These are phyloP conservation scores for Festucalex cinctus DNA, from an alignment of 2,113 vertebrate genomes.

Conservation along the genomic window DNA sequence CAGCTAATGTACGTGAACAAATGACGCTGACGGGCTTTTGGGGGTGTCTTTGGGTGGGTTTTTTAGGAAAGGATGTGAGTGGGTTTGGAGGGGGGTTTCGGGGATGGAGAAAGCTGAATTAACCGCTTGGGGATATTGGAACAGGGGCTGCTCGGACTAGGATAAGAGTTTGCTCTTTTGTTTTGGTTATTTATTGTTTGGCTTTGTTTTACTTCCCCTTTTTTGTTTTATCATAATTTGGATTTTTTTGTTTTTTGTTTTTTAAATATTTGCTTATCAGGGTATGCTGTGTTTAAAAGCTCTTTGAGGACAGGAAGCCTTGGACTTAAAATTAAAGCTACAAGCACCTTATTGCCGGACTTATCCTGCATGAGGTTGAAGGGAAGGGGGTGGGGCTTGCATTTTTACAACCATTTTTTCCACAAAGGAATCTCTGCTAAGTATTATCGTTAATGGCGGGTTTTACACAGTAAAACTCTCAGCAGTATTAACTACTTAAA, in stretches of 20 bases:
- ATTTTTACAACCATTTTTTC: conserved; percentile 46
- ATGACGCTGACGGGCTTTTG: conserved; percentile 66
- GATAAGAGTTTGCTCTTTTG: conserved; percentile 48
- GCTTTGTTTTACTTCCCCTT: conserved; percentile 50
- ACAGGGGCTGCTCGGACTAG: conserved; percentile 53
- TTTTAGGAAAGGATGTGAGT: conserved; percentile 29
- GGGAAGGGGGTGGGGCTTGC: conserved; percentile 41
- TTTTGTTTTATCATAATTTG: conserved; percentile 51
- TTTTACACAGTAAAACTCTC: conserved; percentile 36
- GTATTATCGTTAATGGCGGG: conserved; percentile 45
- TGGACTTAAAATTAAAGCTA: conserved; percentile 71
- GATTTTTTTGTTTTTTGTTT: conserved; percentile 17
- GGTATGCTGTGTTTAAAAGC: conserved; percentile 65
- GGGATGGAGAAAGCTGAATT: conserved; percentile 36
- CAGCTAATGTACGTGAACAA: conserved; percentile 81
- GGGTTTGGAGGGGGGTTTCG: conserved; percentile 23
- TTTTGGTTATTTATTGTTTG: conserved; percentile 62
- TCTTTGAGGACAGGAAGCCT: conserved; percentile 45
- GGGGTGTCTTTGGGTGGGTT: conserved; percentile 61
- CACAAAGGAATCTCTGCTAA: conserved; percentile 30
- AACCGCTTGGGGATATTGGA: conserved; percentile 43
- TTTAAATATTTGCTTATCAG: conserved; percentile 58
- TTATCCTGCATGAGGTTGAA: conserved; percentile 61
- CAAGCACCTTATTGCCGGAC: conserved; percentile 74
- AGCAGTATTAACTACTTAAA: conserved; percentile 67